Conservation (phyloP, 2,888 invertebrate species). For the Liposcelis brunnea region DNA sequence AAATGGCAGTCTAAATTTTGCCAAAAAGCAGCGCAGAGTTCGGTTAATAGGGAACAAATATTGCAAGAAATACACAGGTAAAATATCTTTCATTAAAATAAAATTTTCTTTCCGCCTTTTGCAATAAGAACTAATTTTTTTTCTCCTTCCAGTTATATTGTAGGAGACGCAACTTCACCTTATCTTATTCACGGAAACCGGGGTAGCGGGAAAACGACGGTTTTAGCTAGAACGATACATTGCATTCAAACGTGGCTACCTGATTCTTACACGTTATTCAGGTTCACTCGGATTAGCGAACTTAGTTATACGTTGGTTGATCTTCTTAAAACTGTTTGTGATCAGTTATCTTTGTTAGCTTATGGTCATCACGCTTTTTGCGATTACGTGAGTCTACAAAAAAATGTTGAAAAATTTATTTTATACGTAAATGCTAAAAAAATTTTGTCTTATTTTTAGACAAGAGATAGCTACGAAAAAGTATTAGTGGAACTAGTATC, state of each 20-base stretch:
- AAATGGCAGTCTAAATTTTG: slow-evolving; percentile 55
- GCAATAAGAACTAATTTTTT: slow-evolving; percentile 5
- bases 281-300: slow-evolving; percentile 47
- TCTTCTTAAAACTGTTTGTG: slow-evolving; percentile 55
- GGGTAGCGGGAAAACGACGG: slow-evolving; percentile 71
- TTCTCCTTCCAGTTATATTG: slow-evolving; percentile 38
- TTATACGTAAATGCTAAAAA: too few relatives aligned
- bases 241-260: slow-evolving; percentile 23
- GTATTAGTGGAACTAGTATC: slow-evolving; percentile 37
- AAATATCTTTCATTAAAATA: slow-evolving; percentile 20
- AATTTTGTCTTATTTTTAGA: slow-evolving; percentile 32
- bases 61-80: slow-evolving; percentile 49
- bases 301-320: slow-evolving; percentile 49
- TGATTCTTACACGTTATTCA: slow-evolving; percentile 25
- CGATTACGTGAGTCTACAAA: slow-evolving; percentile 32
- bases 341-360: slow-evolving; percentile 54
- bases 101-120: slow-evolving; percentile 4
- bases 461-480: slow-evolving; percentile 49
- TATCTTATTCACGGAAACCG: slow-evolving; percentile 57
- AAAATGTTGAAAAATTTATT: too few relatives aligned
- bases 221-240: slow-evolving; percentile 54
- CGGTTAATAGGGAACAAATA: slow-evolving; percentile 48
- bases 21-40: slow-evolving; percentile 49
- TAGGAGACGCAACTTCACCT: slow-evolving; percentile 39
- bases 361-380: slow-evolving; percentile 46